phyloP scores from a whole-genome alignment of 2,888 invertebrate genomes.

The Blomia tropicalis region DNA sequence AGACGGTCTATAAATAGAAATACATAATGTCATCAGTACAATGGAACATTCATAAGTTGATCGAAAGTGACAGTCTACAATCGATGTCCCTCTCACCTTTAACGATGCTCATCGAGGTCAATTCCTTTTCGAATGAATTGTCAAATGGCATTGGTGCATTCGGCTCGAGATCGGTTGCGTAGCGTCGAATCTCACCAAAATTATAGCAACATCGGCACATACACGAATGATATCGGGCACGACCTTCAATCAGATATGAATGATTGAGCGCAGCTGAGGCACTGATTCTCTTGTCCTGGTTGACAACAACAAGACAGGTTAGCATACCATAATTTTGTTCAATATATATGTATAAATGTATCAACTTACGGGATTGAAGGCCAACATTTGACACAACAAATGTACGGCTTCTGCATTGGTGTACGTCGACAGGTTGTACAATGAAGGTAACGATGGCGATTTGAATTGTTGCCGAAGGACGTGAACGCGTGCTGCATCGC shows the following conservation, averaged over 20 bases:
- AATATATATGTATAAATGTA: no score
- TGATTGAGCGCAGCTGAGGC: slow-evolving; percentile 89
- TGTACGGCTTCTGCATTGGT: slow-evolving; percentile 97
- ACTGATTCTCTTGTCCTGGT: slow-evolving; percentile 76
- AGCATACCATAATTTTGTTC: neutral
- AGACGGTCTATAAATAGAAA: slow-evolving; percentile 64
- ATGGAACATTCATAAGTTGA: slow-evolving; percentile 26
- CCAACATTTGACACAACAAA: slow-evolving; percentile 87
- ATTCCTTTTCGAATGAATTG: slow-evolving; percentile 88
- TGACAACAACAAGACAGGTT: neutral
- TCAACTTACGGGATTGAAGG: slow-evolving; percentile 79
- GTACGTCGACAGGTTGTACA: slow-evolving; percentile 78
- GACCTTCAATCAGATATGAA: slow-evolving; percentile 92
- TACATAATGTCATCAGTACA: slow-evolving; percentile 1
- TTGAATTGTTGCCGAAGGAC: slow-evolving; percentile 74
- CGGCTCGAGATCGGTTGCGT: slow-evolving; percentile 78
- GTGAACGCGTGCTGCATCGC: slow-evolving; percentile 81
- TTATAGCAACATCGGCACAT: slow-evolving; percentile 95
- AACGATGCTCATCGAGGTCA: slow-evolving; percentile 77
- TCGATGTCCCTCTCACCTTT: no score
- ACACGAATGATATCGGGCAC: slow-evolving; percentile 95
- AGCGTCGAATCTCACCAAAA: slow-evolving; percentile 59
- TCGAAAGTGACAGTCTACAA: no score
- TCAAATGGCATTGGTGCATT: slow-evolving; percentile 77
- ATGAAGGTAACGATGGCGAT: slow-evolving; percentile 66